Conservation (phyloP, 2,888 invertebrate species). For the Andrena flavipes region DNA sequence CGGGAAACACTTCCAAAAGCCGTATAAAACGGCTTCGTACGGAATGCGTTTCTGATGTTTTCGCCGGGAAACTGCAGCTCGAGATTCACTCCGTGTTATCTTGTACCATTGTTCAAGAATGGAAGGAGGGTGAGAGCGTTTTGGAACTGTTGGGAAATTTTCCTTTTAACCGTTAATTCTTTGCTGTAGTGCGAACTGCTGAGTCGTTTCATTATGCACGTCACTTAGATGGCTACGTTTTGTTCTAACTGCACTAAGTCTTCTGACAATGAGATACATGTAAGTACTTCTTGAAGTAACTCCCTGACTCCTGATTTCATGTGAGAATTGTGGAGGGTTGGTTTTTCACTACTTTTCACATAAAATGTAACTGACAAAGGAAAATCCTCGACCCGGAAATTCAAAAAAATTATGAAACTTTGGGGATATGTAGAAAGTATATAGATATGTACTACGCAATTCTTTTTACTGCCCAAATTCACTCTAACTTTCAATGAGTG, state of each 20-base stretch:
- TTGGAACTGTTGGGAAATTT: constrained; percentile 10
- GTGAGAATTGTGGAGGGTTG: too few species aligned
- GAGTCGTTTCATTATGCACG: not conserved
- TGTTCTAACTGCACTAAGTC: not conserved
- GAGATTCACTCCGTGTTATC: constrained; percentile 8
- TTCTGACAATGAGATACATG: not conserved
- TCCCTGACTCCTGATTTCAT: too few species aligned
- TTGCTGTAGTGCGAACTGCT: not conserved
- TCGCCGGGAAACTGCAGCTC: constrained; percentile 12
- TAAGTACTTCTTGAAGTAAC: too few species aligned
- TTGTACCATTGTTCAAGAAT: not conserved
- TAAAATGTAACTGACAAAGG: too few species aligned
- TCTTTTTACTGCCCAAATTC: too few species aligned
- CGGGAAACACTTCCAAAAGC: constrained; percentile 35
- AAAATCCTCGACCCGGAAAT: too few species aligned
- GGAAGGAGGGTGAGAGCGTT: not conserved
- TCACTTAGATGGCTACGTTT: not conserved
- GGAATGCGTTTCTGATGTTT: constrained; percentile 44
- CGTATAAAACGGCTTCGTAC: constrained; percentile 30
- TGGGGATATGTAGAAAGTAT: too few species aligned
- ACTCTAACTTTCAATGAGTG: too few species aligned
- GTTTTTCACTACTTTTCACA: too few species aligned
- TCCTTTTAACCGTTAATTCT: constrained; percentile 1
- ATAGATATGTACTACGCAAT: too few species aligned
- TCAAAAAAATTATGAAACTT: too few species aligned